Percentiles rank a stretch among this genome's conserved stretches.
Conservation (phyloP, 1,140 invertebrate genomes). For the Drosophila lowei region DNA sequence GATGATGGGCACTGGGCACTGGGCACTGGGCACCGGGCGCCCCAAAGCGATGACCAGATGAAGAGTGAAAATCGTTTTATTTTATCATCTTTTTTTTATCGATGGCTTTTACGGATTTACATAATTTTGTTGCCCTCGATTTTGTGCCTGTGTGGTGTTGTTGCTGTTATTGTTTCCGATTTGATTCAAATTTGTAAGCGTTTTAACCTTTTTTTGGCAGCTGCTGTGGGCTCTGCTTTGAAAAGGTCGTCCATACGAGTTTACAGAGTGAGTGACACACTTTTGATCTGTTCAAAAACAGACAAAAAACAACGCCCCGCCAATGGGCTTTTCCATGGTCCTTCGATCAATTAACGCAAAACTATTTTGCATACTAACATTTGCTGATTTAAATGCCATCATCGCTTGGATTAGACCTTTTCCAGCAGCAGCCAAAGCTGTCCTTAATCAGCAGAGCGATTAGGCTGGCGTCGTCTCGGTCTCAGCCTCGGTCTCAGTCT, state of each 20-base stretch:
- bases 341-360: slow-evolving; percentile 53
- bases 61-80: slow-evolving; percentile 76
- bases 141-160: slow-evolving; percentile 34
- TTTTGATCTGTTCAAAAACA: slow-evolving; percentile 14
- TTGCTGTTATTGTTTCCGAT: slow-evolving; percentile 46
- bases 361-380: slow-evolving; percentile 46
- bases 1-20: slow-evolving; percentile 55
- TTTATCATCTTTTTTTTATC: slow-evolving; percentile 43
- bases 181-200: slow-evolving; percentile 55
- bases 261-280: slow-evolving; percentile 49
- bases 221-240: slow-evolving; percentile 20
- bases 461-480: too few species aligned
- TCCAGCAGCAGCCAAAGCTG: background rate
- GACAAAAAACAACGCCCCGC: slow-evolving; percentile 27
- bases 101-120: slow-evolving; percentile 62
- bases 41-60: slow-evolving; percentile 51
- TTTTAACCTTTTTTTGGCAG: slow-evolving; percentile 47
- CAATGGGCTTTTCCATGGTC: slow-evolving; percentile 40
- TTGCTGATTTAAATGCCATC: too few species aligned
- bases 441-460: too few species aligned
- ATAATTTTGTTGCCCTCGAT: slow-evolving; percentile 79
- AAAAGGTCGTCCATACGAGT: slow-evolving; percentile 49
- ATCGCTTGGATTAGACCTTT: background rate
- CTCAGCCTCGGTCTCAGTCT: too few species aligned
- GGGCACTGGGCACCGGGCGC: slow-evolving; percentile 10